Percentiles rank a stretch among this genome's conserved stretches.
Evolutionary conservation across 2,113 vertebrate genomes (phyloP).

Genomic region (Sigmodon hispidus): DNA sequence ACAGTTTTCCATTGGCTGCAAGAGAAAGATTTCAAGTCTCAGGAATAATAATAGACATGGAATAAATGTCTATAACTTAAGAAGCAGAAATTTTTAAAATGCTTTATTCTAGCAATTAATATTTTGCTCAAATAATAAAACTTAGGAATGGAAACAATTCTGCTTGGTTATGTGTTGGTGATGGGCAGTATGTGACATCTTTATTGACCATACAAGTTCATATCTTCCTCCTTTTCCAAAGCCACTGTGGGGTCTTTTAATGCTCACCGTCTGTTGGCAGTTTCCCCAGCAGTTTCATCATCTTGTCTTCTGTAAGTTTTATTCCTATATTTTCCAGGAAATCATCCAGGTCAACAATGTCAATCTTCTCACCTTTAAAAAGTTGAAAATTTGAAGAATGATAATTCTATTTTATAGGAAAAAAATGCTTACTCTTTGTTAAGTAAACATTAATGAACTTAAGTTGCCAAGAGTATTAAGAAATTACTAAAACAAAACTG

Average conservation of each 20-base stretch:
- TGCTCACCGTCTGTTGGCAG: constrained; percentile 68
- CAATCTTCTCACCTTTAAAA: constrained; percentile 60
- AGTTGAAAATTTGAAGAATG: constrained; percentile 37
- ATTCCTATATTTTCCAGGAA: constrained; percentile 56
- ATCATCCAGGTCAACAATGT: background rate
- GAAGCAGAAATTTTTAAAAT: background rate
- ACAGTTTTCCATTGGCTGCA: constrained; percentile 64
- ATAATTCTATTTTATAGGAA: background rate
- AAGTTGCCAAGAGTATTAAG: background rate
- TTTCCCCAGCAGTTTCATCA: constrained; percentile 7
- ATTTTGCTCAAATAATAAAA: constrained; percentile 3
- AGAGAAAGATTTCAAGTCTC: constrained; percentile 30
- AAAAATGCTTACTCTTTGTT: background rate
- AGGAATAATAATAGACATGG: constrained; percentile 12
- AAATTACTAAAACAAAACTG: background rate
- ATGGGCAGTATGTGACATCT: no score
- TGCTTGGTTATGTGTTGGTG: background rate
- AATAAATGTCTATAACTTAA: background rate
- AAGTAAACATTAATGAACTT: constrained; percentile 12
- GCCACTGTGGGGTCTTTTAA: background rate
- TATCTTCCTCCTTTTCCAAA: background rate
- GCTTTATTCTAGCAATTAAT: background rate
- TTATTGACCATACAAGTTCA: background rate
- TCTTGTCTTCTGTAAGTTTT: constrained; percentile 9
- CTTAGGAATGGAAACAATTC: background rate